A percentile compares a stretch with the other conserved stretches of the same genome.
These are phyloP conservation scores for Spisula solida DNA, from an alignment of 2,888 invertebrate species.

Conservation along the genomic window DNA sequence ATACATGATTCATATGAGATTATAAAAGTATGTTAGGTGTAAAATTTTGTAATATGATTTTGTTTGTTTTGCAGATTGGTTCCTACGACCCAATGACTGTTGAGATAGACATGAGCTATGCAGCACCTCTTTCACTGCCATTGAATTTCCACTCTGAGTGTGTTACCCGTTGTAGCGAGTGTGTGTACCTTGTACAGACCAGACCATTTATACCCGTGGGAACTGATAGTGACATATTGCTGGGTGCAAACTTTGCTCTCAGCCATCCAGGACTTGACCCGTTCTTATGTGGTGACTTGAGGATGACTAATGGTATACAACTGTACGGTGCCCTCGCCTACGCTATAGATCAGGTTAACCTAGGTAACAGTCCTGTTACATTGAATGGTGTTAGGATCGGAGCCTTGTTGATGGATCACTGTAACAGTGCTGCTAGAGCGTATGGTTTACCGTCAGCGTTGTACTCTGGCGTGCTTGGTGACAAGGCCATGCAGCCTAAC, in stretches of 20 bases:
- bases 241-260: slow-evolving; percentile 80
- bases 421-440: slow-evolving; percentile 76
- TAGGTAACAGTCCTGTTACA: slow-evolving; percentile 72
- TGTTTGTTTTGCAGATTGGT: slow-evolving; percentile 74
- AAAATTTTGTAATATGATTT: no score
- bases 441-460: slow-evolving; percentile 78
- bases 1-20: no score
- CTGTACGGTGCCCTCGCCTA: slow-evolving; percentile 78
- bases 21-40: no score
- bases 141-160: slow-evolving; percentile 68
- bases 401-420: slow-evolving; percentile 81
- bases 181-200: slow-evolving; percentile 77
- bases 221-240: slow-evolving; percentile 75
- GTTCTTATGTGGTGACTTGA: slow-evolving; percentile 76
- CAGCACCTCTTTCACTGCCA: slow-evolving; percentile 47
- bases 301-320: slow-evolving; percentile 78
- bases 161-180: slow-evolving; percentile 76
- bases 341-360: slow-evolving; percentile 79
- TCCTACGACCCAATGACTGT: slow-evolving; percentile 66
- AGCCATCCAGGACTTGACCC: slow-evolving; percentile 74
- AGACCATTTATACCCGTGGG: slow-evolving; percentile 68
- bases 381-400: slow-evolving; percentile 79
- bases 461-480: slow-evolving; percentile 77
- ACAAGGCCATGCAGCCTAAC: slow-evolving; percentile 50
- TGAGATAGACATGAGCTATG: slow-evolving; percentile 52